A percentile compares a stretch with the other conserved stretches of the same genome.
These are phyloP conservation scores for Osmerus eperlanus DNA, from an alignment of 2,113 vertebrate genomes.

Conservation along the genomic window DNA sequence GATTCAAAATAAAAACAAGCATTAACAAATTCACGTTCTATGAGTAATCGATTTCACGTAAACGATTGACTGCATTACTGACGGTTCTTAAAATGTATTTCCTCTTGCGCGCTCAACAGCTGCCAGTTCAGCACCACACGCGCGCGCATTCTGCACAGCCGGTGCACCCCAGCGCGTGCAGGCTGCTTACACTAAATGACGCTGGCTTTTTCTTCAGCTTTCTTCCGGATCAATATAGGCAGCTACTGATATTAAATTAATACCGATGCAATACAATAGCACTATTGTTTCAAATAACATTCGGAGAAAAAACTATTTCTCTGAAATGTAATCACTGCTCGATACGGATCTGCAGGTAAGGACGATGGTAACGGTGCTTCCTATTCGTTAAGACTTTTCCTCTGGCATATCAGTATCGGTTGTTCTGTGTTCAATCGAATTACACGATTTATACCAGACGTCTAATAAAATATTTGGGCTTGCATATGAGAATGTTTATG, in stretches of 20 bases:
- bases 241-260: slow-evolving; percentile 6
- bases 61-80: neutral
- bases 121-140: neutral
- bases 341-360: neutral
- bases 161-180: slow-evolving; percentile 9
- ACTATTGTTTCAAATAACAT: neutral
- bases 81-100: neutral
- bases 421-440: neutral
- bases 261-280: neutral
- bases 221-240: slow-evolving; percentile 1
- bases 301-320: neutral
- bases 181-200: slow-evolving; percentile 49
- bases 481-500: too few relatives aligned
- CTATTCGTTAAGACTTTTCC: neutral
- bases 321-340: neutral
- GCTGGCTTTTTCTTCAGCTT: slow-evolving; percentile 44
- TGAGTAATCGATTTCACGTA: neutral
- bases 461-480: neutral
- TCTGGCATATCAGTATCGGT: neutral
- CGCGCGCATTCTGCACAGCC: slow-evolving; percentile 2
- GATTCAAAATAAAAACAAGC: too few relatives aligned
- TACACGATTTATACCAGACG: neutral
- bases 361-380: neutral
- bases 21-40: too few relatives aligned
- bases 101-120: neutral